phyloP scores from a whole-genome alignment of 1,140 invertebrate genomes.

The Myzus persicae region DNA sequence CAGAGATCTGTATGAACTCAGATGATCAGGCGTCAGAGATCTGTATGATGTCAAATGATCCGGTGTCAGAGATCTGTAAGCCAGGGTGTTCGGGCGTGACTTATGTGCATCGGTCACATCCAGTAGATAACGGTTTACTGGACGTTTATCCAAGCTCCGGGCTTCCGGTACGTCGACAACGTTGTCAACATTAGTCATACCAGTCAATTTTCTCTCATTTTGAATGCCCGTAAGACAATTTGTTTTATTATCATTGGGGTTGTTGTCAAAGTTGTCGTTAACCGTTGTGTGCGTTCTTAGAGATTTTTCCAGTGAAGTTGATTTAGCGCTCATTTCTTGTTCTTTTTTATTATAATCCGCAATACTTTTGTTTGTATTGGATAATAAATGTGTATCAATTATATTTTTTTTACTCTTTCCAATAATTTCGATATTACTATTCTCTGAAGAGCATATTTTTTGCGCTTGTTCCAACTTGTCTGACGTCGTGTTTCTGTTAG shows the following conservation, averaged over 20 bases:
- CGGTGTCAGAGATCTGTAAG: neutral
- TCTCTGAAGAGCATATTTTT: neutral
- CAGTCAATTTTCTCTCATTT: neutral
- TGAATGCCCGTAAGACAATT: neutral
- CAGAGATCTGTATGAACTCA: neutral
- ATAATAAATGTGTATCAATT: neutral
- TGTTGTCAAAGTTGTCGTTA: neutral
- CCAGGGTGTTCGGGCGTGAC: neutral
- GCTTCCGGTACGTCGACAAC: neutral
- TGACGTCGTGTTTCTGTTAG: no score
- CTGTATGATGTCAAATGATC: neutral
- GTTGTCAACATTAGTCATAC: neutral
- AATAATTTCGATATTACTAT: neutral
- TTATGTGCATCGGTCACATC: neutral
- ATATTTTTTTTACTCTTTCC: neutral
- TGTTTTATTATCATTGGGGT: neutral
- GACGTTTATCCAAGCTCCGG: neutral
- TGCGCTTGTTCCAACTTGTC: no score
- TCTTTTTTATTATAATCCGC: neutral
- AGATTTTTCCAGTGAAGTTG: neutral
- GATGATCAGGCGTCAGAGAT: neutral
- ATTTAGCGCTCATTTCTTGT: neutral
- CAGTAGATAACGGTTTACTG: neutral
- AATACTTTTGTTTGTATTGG: neutral
- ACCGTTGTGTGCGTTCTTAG: neutral